Percentiles rank a stretch among this genome's conserved stretches.
Evolutionary conservation across 2,888 invertebrate species (phyloP).

Genomic region (Drosophila eohydei): DNA sequence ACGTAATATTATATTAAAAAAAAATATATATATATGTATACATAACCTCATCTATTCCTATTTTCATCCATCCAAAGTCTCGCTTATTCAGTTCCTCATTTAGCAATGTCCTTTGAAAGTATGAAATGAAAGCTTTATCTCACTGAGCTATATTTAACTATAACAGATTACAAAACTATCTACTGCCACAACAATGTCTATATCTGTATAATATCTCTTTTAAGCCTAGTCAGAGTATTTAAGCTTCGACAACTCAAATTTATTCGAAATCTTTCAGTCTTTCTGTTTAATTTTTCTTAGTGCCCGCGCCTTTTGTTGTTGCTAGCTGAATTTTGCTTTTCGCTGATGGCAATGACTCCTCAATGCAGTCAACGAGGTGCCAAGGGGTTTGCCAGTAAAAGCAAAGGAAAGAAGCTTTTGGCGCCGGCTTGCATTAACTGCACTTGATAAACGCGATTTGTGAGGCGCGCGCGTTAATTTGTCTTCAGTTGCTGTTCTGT

Average conservation of each 20-base stretch:
- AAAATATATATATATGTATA: too few relatives aligned
- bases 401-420: slow-evolving; percentile 6
- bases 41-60: background rate
- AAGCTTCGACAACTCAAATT: background rate
- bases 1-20: too few relatives aligned
- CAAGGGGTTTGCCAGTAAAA: slow-evolving; percentile 2
- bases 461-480: slow-evolving; percentile 37
- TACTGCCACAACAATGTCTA: too few relatives aligned
- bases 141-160: too few relatives aligned
- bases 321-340: slow-evolving; percentile 39
- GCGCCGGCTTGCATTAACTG: slow-evolving; percentile 51
- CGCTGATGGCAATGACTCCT: slow-evolving; percentile 51
- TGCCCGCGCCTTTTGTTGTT: slow-evolving; percentile 22
- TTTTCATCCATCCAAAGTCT: background rate
- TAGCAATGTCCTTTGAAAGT: too few relatives aligned
- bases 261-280: background rate
- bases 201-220: background rate
- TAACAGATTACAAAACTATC: background rate
- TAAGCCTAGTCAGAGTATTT: slow-evolving; percentile 1
- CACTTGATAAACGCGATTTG: slow-evolving; percentile 52
- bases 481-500: slow-evolving; percentile 20
- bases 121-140: too few relatives aligned
- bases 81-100: background rate
- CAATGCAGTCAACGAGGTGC: slow-evolving; percentile 23
- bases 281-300: slow-evolving; percentile 4